These are phyloP conservation scores for Ptychobarbus kaznakovi DNA, from an alignment of 2,797 vertebrate species.

Conservation along the genomic window DNA sequence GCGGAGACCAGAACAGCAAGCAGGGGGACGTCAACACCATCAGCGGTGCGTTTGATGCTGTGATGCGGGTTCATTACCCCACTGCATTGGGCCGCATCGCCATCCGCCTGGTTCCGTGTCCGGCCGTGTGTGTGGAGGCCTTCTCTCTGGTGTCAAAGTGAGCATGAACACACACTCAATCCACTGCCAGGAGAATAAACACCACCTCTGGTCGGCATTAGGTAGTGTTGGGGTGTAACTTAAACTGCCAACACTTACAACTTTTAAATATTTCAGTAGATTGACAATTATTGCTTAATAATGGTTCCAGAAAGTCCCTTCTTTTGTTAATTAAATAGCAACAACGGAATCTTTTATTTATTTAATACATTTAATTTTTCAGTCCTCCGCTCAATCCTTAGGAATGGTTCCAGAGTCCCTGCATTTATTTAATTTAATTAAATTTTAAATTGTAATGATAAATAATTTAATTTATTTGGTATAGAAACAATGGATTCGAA, in stretches of 20 bases:
- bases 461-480: background rate
- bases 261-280: background rate
- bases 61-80: conserved; percentile 96
- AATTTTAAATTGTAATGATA: background rate
- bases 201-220: background rate
- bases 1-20: conserved; percentile 92
- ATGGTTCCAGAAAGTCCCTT: background rate
- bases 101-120: conserved; percentile 91
- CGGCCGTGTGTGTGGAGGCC: conserved; percentile 92
- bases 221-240: background rate
- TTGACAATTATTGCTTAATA: background rate
- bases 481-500: background rate
- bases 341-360: background rate
- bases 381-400: no score
- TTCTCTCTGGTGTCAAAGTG: conserved; percentile 96
- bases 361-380: background rate
- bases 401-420: background rate
- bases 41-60: conserved; percentile 87
- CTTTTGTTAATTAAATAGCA: no score
- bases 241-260: background rate
- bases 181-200: background rate
- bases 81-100: conserved; percentile 88
- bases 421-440: no score
- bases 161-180: conserved; percentile 59
- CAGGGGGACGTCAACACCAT: conserved; percentile 94